Evolutionary conservation across 2,113 vertebrate genomes (phyloP), one percentile per base, ranked within the genome.

Genomic region (Ardeotis arabs): DNA sequence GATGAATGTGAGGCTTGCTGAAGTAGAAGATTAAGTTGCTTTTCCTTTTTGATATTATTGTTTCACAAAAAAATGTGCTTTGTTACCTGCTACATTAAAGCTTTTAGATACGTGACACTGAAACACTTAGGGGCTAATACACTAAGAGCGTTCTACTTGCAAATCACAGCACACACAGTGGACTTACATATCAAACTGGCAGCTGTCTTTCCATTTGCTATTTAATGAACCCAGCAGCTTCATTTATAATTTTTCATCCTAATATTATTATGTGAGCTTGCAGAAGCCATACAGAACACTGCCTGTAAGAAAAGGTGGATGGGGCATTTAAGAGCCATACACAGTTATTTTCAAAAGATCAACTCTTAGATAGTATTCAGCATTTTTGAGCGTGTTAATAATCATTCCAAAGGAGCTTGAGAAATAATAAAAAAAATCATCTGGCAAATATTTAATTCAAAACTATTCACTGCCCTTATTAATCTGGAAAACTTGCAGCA

Each of bases 141-240:
- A 68, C 39, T 88, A 81, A 59, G 14, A 94, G 28, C 47, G 75
- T 77, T 90, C 85, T 93, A 47, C 44, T 78, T 89, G 35, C 25
- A 92, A 90, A 70, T 84, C 27, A 17, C 41, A 80, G 14, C 41
- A 78, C 47, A 87, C 15, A 49, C 52, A 75, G 22, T 86, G 39
- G 33, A 87, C n/a, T 95, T 94, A 49, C 29, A 25, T 52, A 67
- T 90, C 56, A 84, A 72, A 29, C 27, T 94, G 76, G 47, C 76
- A 95, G 39, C 72, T 96, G 85, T 59, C 85, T 86, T 93, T 94
- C 81, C 56, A 39, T 92, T 86, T 70, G 12, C 68, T 84, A 24
- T 79, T 68, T 87, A 87, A 89, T 79, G 44, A 95, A 89, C 47
- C 5, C 12, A 89, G 35, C 22, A 89, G 20, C 14, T 81, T 77